Base-by-base conservation (phyloP, 2,797 vertebrate genomes). In the Bucorvus abyssinicus region DNA sequence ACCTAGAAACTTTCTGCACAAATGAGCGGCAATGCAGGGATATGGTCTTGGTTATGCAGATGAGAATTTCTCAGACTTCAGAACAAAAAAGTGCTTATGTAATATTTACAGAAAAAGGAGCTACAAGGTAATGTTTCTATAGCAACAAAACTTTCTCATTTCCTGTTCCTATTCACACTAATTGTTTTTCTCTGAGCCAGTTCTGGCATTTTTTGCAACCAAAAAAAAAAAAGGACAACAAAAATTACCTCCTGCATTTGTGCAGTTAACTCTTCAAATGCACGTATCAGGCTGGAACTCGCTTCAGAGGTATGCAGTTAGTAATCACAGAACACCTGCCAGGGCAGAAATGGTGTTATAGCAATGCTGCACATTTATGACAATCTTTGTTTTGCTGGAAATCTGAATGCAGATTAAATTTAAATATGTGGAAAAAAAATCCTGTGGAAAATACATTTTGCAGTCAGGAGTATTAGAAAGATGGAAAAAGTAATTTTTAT, bases 191-290 rank as follows among this genome's bases (percentile, higher is more conserved):
- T 77, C 36, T 49, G n/a, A 75, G 50, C 16, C 53, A 53, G 18
- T 82, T 56, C 52, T 53, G 38, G 12, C 24, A 68, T 65, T 83
- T 68, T 12, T 71, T 88, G 38, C 23, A 77, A 69, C 8, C 23
- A 71, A 56, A 34, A 57, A 21, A 65, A 60, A 75, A 80, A 71
- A 69, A 64, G 5, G 16, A n/a, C 32, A 63, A 44, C n/a, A 87
- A 89, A 64, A 63, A 34, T 87, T 70, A 38, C 22, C 14, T 86
- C 20, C 52, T 64, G 14, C 34, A 69, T 20, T 78, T 68, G 21
- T 60, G 17, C 47, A 87, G 14, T 64, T 75, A 61, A 90, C 14
- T 94, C 71, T 84, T 91, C 56, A 93, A 53, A 77, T 65, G 32
- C 21, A 12, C 20, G 18, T 81, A 6, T 50, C 6, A 6, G 52